Conservation (phyloP, 2,888 invertebrate genomes). For the Caradrina clavipalpis region DNA sequence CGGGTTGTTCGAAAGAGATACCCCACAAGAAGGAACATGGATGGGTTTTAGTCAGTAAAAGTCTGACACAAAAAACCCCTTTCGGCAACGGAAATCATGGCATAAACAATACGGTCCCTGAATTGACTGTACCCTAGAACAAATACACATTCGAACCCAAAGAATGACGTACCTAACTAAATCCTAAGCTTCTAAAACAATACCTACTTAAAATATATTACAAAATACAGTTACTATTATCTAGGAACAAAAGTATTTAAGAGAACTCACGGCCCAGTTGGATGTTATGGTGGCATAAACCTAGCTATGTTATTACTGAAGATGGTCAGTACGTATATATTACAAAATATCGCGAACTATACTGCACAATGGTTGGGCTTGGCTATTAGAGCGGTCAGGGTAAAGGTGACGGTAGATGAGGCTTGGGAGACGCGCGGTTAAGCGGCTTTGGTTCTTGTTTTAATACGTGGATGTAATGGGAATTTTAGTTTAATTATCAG, state of each 20-base stretch:
- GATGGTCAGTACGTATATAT: slow-evolving; percentile 60
- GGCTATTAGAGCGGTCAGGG: slow-evolving; percentile 62
- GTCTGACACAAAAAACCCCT: too few species aligned
- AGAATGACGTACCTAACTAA: not conserved
- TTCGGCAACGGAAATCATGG: not conserved
- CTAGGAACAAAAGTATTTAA: slow-evolving; percentile 40
- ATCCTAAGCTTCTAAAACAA: slow-evolving; percentile 28
- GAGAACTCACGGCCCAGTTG: slow-evolving; percentile 20
- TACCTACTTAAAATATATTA: slow-evolving; percentile 31
- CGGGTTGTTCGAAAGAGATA: too few species aligned
- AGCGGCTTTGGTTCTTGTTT: not conserved
- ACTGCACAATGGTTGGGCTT: slow-evolving; percentile 62
- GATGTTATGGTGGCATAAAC: slow-evolving; percentile 56
- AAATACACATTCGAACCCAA: slow-evolving; percentile 2
- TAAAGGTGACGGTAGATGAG: slow-evolving; percentile 32
- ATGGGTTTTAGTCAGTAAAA: too few species aligned
- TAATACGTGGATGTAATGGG: too few species aligned
- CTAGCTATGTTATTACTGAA: slow-evolving; percentile 63
- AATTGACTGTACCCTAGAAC: not conserved
- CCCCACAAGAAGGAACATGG: too few species aligned
- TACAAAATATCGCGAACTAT: slow-evolving; percentile 62
- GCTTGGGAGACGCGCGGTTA: not conserved
- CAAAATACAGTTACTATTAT: slow-evolving; percentile 49
- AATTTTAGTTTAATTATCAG: too few species aligned
- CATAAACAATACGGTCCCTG: too few species aligned